A percentile compares a stretch with the other conserved stretches of the same genome.
Conservation (phyloP, 1,140 invertebrate species). For the Ericerus pela region DNA sequence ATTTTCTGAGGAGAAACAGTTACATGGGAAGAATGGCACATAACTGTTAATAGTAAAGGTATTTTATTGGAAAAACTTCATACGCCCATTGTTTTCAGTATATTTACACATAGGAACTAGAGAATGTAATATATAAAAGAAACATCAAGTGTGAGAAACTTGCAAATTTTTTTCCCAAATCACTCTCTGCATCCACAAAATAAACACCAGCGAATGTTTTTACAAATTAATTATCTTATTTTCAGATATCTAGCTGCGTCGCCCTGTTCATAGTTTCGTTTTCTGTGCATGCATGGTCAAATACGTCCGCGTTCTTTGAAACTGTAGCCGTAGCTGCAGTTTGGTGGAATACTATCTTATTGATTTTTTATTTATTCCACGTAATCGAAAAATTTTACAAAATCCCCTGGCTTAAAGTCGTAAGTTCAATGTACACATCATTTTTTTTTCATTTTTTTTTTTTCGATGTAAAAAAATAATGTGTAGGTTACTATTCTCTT, state of each 20-base stretch:
- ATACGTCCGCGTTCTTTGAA: background rate
- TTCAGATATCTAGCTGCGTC: background rate
- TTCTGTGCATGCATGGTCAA: background rate
- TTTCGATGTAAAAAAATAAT: background rate
- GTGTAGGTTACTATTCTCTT: slow-evolving; percentile 12
- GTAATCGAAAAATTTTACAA: slow-evolving; percentile 68
- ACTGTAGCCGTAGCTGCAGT: background rate
- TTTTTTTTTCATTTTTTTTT: background rate
- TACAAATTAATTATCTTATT: background rate
- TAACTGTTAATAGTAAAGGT: too few relatives aligned
- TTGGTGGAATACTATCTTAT: slow-evolving; percentile 34
- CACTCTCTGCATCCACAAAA: background rate
- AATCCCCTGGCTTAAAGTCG: slow-evolving; percentile 75
- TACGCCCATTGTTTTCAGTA: too few relatives aligned
- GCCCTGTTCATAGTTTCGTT: background rate
- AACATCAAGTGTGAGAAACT: background rate
- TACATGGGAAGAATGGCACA: too few relatives aligned
- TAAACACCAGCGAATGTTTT: too few relatives aligned
- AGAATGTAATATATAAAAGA: too few relatives aligned
- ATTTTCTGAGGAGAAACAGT: too few relatives aligned
- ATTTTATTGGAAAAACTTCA: too few relatives aligned
- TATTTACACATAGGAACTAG: too few relatives aligned
- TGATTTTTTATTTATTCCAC: slow-evolving; percentile 70
- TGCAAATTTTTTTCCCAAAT: background rate
- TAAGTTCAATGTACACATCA: slow-evolving; percentile 37